Evolutionary conservation across 2,888 invertebrate species (phyloP).

Genomic region (Protula sp.): DNA sequence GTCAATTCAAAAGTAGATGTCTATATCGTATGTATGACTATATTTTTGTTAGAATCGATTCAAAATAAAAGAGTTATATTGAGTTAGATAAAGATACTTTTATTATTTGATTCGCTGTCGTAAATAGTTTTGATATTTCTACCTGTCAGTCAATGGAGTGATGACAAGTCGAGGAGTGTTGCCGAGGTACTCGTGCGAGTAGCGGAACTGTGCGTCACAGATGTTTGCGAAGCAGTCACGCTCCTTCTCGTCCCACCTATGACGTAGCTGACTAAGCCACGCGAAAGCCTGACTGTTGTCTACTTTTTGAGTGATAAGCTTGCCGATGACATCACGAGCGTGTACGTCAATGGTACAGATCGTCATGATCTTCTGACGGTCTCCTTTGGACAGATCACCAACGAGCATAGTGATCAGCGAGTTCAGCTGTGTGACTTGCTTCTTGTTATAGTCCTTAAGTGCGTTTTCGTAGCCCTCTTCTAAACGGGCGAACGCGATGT

Average conservation of each 20-base stretch:
- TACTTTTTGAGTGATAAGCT: constrained; percentile 85
- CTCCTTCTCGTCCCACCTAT: constrained; percentile 78
- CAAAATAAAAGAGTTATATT: no score
- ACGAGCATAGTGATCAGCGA: constrained; percentile 82
- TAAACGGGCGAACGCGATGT: constrained; percentile 77
- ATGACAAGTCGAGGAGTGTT: constrained; percentile 93
- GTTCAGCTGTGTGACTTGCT: constrained; percentile 67
- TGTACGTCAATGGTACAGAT: constrained; percentile 90
- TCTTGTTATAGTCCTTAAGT: constrained; percentile 79
- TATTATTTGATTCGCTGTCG: no score
- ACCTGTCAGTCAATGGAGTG: constrained; percentile 81
- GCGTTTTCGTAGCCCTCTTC: constrained; percentile 97
- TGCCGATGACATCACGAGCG: constrained; percentile 88
- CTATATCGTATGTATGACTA: no score
- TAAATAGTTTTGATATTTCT: no score
- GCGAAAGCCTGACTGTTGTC: constrained; percentile 38
- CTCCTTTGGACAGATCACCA: constrained; percentile 80
- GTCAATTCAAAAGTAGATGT: no score
- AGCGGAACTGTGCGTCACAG: constrained; percentile 91
- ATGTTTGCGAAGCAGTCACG: constrained; percentile 91
- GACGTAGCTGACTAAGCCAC: constrained; percentile 66
- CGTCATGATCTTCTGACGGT: constrained; percentile 96
- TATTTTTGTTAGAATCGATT: no score
- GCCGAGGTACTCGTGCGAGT: constrained; percentile 91
- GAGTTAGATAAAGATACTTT: no score